A percentile compares a stretch with the other conserved stretches of the same genome.
phyloP scores from a whole-genome alignment of 2,797 vertebrate genomes.

The Sebastes taczanowskii region DNA sequence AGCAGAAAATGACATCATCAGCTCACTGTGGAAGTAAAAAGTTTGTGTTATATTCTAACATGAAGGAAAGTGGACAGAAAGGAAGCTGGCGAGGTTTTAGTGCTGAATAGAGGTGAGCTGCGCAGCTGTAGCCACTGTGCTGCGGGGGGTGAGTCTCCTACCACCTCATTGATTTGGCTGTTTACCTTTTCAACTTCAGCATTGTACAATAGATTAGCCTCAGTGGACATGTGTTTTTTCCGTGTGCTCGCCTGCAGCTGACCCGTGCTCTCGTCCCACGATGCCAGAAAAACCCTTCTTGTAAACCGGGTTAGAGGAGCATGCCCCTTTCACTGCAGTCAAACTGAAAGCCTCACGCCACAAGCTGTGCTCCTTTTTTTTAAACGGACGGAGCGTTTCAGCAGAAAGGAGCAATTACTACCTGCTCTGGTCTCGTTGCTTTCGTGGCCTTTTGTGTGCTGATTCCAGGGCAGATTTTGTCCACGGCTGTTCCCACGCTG shows the following conservation, averaged over 20 bases:
- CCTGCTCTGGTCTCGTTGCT: constrained; percentile 56
- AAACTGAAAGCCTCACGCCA: constrained; percentile 29
- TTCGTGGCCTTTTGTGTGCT: constrained; percentile 58
- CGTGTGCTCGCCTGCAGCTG: constrained; percentile 19
- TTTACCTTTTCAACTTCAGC: constrained; percentile 18
- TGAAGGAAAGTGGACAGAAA: background rate
- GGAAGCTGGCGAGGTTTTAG: background rate
- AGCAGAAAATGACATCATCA: constrained; percentile 28
- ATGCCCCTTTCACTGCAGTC: constrained; percentile 19
- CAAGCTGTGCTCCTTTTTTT: constrained; percentile 33
- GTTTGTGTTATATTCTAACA: background rate
- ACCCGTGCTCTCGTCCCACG: constrained; percentile 27
- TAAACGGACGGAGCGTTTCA: constrained; percentile 25
- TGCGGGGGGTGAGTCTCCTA: constrained; percentile 1
- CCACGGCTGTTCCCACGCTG: constrained; percentile 74
- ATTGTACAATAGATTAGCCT: background rate
- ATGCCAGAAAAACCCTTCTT: constrained; percentile 14
- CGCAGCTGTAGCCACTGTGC: background rate
- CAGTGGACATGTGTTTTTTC: constrained; percentile 33
- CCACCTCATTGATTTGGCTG: constrained; percentile 40
- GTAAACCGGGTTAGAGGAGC: constrained; percentile 32
- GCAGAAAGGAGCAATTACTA: constrained; percentile 64
- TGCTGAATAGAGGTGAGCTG: constrained; percentile 12
- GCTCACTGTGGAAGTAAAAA: background rate
- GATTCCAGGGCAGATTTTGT: constrained; percentile 69